A percentile compares a stretch with the other conserved stretches of the same genome.
phyloP scores from a whole-genome alignment of 1,140 invertebrate genomes.

The Hylaeus volcanicus region DNA sequence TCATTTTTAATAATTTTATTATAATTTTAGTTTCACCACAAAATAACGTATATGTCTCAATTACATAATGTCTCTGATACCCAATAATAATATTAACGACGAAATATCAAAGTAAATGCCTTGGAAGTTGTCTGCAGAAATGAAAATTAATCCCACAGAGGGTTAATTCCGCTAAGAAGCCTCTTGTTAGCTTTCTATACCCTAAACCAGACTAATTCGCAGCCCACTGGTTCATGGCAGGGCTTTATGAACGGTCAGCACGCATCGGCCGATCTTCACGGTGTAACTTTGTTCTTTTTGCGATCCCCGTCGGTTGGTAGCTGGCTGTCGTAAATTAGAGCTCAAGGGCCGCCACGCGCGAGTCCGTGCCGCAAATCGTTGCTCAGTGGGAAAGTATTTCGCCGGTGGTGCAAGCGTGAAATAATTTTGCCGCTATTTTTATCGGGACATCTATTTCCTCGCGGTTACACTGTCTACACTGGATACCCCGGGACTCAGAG shows the following conservation, averaged over 20 bases:
- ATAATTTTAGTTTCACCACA: no score
- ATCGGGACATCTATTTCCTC: background rate
- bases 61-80: no score
- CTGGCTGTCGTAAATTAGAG: slow-evolving; percentile 32
- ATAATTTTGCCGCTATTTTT: slow-evolving; percentile 36
- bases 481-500: background rate
- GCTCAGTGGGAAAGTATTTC: slow-evolving; percentile 12
- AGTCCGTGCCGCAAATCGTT: background rate
- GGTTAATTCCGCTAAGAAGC: no score
- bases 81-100: no score
- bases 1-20: no score
- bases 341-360: slow-evolving; percentile 22
- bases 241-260: background rate
- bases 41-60: no score
- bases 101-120: no score
- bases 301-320: background rate
- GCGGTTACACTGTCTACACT: background rate
- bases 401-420: slow-evolving; percentile 13
- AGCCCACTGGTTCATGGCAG: background rate
- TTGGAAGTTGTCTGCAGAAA: no score
- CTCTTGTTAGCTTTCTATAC: background rate
- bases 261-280: background rate
- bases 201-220: background rate
- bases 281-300: background rate
- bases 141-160: no score